phyloP scores from a whole-genome alignment of 2,888 invertebrate genomes.

The Tanypteryx hageni region DNA sequence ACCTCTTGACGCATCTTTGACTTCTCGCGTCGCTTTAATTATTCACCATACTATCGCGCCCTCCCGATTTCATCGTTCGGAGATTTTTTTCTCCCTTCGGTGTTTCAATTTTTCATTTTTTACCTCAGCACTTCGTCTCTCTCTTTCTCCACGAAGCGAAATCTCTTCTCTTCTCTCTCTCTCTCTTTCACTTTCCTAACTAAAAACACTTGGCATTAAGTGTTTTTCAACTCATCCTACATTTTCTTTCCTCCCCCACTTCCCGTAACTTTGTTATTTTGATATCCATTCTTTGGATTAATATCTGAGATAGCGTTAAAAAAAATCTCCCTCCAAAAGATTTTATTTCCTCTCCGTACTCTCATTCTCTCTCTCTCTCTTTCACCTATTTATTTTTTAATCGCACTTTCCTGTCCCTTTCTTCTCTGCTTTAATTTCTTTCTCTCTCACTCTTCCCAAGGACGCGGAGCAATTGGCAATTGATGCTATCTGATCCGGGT shows the following conservation, averaged over 20 bases:
- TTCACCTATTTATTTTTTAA: neutral
- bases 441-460: neutral
- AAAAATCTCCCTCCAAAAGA: neutral
- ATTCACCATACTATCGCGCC: neutral
- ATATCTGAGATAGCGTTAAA: neutral
- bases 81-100: neutral
- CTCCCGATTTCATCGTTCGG: neutral
- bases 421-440: neutral
- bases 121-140: neutral
- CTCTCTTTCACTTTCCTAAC: neutral
- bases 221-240: neutral
- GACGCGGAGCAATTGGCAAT: neutral
- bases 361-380: neutral
- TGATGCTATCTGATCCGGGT: neutral
- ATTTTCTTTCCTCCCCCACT: neutral
- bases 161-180: neutral
- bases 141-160: neutral
- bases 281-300: neutral
- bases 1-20: neutral
- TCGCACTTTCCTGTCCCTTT: neutral
- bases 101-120: neutral
- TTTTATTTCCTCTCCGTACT: neutral
- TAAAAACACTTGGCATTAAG: too few relatives aligned
- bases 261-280: too few relatives aligned
- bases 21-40: constrained; percentile 17